Base-by-base conservation (phyloP, 2,888 invertebrate genomes). In the Argyresthia goedartella region DNA sequence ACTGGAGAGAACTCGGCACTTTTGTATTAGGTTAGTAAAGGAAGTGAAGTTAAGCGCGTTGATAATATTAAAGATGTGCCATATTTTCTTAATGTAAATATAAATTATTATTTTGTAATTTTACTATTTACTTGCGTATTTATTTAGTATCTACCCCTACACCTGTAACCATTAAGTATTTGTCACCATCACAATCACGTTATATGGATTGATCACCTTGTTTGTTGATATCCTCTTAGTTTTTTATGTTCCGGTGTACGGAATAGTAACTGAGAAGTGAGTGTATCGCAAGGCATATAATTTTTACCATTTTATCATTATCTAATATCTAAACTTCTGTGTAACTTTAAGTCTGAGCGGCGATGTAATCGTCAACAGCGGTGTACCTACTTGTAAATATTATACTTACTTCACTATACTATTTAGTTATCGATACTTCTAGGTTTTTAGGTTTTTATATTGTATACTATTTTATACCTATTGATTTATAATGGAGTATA, bases 1-100 rank as follows among this genome's bases (percentile, higher is more conserved):
- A 39, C 9, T 39, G 39, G 25, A 25, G 25, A 4, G 35, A 36
- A 44, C 7, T 49, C 44, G 53, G 49, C 39, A 13, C 39, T 13
- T 10, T 14, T 36, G 49, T 8, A 16, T 47, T 48, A 10, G 41
- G 16, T 41, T 49, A 49, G 49, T 14, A 11, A 42, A 45, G 16
- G 34, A 44, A 50, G 50, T 51, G 63, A 71, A 71, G 50, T 51
- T 63, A 71, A 71, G 75, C 75, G 81, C 80, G 81, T 79, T 82
- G 81, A 78, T 73, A 68, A 56, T 55, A 66, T 69, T 66, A 67
- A 74, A 78, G 81, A 81, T 84, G 86, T 86, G 86, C 86, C 86
- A 86, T 86, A 86, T 86, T 82, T 81, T 84, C 76, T 76, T 81
- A 79, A 72, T 85, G 84, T 85, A 86, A 85, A 85, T 85, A 86